phyloP scores from a whole-genome alignment of 2,797 vertebrate genomes.

The Acestrorhynchus altus region DNA sequence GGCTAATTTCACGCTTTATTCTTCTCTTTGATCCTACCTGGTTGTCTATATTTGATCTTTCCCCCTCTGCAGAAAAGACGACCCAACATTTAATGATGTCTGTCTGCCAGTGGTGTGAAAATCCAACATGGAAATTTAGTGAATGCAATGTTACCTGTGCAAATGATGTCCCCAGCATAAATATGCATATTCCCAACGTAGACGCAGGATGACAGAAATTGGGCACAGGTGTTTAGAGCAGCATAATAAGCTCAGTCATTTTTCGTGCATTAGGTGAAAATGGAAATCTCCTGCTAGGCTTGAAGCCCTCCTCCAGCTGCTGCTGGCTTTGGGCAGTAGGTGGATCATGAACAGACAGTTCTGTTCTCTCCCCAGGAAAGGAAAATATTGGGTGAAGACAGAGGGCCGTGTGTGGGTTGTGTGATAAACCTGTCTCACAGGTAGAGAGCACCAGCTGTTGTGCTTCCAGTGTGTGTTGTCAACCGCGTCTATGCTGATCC shows the following conservation, averaged over 20 bases:
- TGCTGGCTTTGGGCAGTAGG: slow-evolving; percentile 13
- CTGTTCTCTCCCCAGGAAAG: slow-evolving; percentile 5
- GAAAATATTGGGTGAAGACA: slow-evolving; percentile 18
- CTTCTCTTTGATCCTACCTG: slow-evolving; percentile 56
- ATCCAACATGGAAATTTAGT: not conserved
- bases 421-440: slow-evolving; percentile 43
- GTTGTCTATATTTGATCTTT: slow-evolving; percentile 58
- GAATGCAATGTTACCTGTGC: not conserved
- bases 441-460: slow-evolving; percentile 46
- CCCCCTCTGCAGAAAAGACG: slow-evolving; percentile 26
- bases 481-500: not conserved
- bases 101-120: slow-evolving; percentile 5
- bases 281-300: slow-evolving; percentile 5
- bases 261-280: slow-evolving; percentile 25
- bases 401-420: slow-evolving; percentile 22
- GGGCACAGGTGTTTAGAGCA: slow-evolving; percentile 24
- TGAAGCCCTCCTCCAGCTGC: slow-evolving; percentile 9
- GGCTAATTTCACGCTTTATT: slow-evolving; percentile 56
- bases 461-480: slow-evolving; percentile 32
- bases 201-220: not conserved
- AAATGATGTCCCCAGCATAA: slow-evolving; percentile 16
- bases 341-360: slow-evolving; percentile 7
- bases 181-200: not conserved
- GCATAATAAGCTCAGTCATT: slow-evolving; percentile 21
- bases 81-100: slow-evolving; percentile 46